Conservation (phyloP, 2,888 invertebrate species). For the Drosophila siamana region DNA sequence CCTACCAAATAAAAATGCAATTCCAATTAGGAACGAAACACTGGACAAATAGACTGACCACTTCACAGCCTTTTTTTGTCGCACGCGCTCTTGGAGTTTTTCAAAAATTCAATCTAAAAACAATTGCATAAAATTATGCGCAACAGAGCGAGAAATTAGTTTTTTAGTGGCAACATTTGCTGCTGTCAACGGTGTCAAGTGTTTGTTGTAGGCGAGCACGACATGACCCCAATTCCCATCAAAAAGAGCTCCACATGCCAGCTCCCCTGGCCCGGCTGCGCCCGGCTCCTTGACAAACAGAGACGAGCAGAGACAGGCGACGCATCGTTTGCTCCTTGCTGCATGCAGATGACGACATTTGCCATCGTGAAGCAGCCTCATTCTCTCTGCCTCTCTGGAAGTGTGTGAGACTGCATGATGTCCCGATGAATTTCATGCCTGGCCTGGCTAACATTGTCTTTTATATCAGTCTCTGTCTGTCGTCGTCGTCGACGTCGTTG, state of each 20-base stretch:
- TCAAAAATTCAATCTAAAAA: conserved; percentile 61
- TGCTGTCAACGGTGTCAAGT: conserved; percentile 51
- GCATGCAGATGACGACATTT: conserved; percentile 49
- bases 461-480: conserved; percentile 3
- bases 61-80: background rate
- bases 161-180: conserved; percentile 65
- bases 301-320: conserved; percentile 25
- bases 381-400: background rate
- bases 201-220: conserved; percentile 25
- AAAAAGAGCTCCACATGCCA: background rate
- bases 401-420: conserved; percentile 27
- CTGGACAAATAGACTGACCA: background rate
- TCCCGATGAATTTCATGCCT: conserved; percentile 29
- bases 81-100: background rate
- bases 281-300: conserved; percentile 9
- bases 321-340: conserved; percentile 26
- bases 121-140: conserved; percentile 78
- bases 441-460: conserved; percentile 22
- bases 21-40: conserved; percentile 3
- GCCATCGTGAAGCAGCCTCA: background rate
- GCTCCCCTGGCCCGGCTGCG: background rate
- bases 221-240: background rate
- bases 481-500: background rate
- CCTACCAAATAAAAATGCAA: conserved; percentile 29
- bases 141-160: conserved; percentile 75